Percentiles rank a stretch among this genome's conserved stretches.
Conservation (phyloP, 2,113 vertebrate species). For the Smithornis capensis region DNA sequence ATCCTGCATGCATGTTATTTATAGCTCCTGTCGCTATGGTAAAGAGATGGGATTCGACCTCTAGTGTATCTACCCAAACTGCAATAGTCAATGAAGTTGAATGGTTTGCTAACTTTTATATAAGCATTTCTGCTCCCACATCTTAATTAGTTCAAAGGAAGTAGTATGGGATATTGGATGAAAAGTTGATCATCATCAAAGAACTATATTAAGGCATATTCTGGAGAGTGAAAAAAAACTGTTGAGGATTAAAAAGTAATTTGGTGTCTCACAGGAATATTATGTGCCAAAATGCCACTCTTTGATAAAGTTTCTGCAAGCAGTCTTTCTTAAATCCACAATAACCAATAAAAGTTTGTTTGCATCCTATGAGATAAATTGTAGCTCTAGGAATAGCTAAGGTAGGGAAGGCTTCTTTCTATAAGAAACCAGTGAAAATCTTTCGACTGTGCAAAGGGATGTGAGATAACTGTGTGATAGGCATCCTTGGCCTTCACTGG, state of each 20-base stretch:
- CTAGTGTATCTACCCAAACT: neutral
- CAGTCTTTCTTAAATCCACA: neutral
- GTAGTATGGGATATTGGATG: neutral
- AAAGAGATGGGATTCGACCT: fast-evolving
- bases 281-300: neutral
- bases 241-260: neutral
- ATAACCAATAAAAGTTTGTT: neutral
- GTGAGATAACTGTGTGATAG: neutral
- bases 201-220: neutral
- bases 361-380: neutral
- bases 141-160: neutral
- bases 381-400: neutral
- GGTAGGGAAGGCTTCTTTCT: neutral
- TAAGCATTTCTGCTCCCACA: neutral
- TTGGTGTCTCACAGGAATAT: neutral
- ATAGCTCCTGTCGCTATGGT: neutral
- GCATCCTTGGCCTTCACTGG: neutral
- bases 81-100: neutral
- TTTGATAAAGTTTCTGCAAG: neutral
- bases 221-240: neutral
- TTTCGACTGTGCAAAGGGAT: neutral
- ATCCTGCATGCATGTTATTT: neutral
- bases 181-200: neutral
- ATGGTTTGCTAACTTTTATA: neutral
- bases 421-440: neutral